These are phyloP conservation scores for Rhombomys opimus DNA, from an alignment of 2,113 vertebrate genomes.

Conservation along the genomic window DNA sequence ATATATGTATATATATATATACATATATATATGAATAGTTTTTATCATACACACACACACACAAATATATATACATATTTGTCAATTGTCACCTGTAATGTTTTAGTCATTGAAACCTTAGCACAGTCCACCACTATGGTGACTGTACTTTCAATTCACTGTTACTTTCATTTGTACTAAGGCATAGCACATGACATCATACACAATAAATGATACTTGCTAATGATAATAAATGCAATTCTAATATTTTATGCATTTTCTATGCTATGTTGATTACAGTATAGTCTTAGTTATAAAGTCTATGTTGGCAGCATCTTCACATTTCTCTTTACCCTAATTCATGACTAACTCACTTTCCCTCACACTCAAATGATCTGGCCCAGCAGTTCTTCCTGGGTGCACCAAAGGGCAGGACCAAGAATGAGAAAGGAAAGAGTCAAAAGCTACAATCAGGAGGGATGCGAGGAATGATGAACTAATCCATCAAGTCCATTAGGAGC, in stretches of 20 bases:
- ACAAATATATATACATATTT: no score
- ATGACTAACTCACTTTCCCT: not conserved
- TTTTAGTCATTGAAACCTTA: not conserved
- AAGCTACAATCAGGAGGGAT: not conserved
- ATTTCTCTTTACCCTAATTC: not conserved
- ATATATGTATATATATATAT: no score
- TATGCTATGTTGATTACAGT: not conserved
- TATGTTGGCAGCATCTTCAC: not conserved
- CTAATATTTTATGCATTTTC: not conserved
- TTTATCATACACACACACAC: no score
- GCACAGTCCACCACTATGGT: no score
- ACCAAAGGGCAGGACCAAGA: not conserved
- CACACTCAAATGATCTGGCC: not conserved
- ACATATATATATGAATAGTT: no score
- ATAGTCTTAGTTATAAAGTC: not conserved
- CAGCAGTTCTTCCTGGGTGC: not conserved
- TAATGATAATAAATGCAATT: not conserved
- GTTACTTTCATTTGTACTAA: not conserved
- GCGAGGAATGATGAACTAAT: not conserved
- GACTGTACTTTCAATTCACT: not conserved
- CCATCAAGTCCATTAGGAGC: not conserved
- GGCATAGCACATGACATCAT: not conserved
- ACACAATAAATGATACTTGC: not conserved
- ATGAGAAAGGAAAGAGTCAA: not conserved
- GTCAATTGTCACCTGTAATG: not conserved